Base-by-base conservation (phyloP, 2,888 invertebrate genomes). In the Drosophila austrosaltans region DNA sequence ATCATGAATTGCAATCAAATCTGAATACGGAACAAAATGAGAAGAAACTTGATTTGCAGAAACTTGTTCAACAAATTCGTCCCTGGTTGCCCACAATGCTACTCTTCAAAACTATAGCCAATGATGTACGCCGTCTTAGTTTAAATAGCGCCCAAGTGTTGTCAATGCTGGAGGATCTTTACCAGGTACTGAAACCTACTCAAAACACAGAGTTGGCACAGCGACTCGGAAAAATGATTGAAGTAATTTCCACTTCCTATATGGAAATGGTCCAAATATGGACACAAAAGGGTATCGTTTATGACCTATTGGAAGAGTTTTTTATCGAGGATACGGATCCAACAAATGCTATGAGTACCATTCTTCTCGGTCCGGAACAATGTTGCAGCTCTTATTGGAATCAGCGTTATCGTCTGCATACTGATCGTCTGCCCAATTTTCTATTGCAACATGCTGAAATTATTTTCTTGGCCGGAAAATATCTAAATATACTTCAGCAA, bases 221-320 rank as follows among this genome's bases (percentile, higher is more conserved):
- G 0, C 32, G 60, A 0, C 25, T 77, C 0, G 28, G 30, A 8
- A 28, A 28, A 20, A 36, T 82, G 3, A 2, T 87, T n/a, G 58
- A 48, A 0, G 65, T 66, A 0, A 78, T 79, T 0, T 58, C 80
- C 0, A 28, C 62, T 2, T 59, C 67, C 5, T 85, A 85, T 28
- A 81, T 85, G 81, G 82, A 79, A 28, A 79, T 84, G 36, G 81
- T 86, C 4, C 82, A 86, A 53, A 16, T 82, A 20, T 85, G 85
- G 85, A 84, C 69, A 0, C 87, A 85, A 25, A 84, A 84, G 61
- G 85, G 87, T 0, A 63, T 82, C 0, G 62, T 87, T 12, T 79
- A 80, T 59, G 84, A 85, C 32, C 22, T 69, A 2, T 70, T 72
- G 0, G 25, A 63, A 0, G 84, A 85, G 61, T 86, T 85, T 25